Conservation (phyloP, 2,888 invertebrate genomes). For the Nipponacmea schrenckii region DNA sequence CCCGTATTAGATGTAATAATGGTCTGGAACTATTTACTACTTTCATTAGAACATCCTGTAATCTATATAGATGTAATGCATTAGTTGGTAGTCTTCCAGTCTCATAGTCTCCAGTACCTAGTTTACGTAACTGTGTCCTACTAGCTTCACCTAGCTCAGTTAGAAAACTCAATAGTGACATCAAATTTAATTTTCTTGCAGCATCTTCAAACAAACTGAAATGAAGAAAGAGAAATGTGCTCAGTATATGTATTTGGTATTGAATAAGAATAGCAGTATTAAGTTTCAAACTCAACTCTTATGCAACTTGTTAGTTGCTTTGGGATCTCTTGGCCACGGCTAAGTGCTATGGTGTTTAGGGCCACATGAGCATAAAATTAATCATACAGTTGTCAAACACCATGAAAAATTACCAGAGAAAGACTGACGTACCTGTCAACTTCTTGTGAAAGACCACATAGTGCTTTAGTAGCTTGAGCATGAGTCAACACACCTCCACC, state of each 20-base stretch:
- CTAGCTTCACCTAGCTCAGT: conserved; percentile 87
- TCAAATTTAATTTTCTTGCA: conserved; percentile 85
- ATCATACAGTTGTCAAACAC: too few species aligned
- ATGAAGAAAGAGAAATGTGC: conserved; percentile 19
- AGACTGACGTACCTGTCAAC: conserved; percentile 76
- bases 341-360: too few species aligned
- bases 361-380: too few species aligned
- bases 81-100: conserved; percentile 50
- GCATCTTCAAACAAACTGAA: conserved; percentile 85
- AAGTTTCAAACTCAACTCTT: too few species aligned
- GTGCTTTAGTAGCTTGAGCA: conserved; percentile 85
- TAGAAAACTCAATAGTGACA: conserved; percentile 84
- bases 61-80: conserved; percentile 77
- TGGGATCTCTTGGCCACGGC: too few species aligned
- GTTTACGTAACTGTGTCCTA: conserved; percentile 77
- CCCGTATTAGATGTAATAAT: conserved; percentile 88
- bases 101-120: conserved; percentile 19
- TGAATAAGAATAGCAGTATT: too few species aligned
- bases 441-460: conserved; percentile 88
- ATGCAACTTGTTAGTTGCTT: too few species aligned
- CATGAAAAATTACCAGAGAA: too few species aligned
- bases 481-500: conserved; percentile 71
- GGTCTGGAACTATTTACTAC: conserved; percentile 88
- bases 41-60: conserved; percentile 88
- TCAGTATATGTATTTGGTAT: too few species aligned